Conservation (phyloP, 2,888 invertebrate genomes). For the Limnephilus auricula region DNA sequence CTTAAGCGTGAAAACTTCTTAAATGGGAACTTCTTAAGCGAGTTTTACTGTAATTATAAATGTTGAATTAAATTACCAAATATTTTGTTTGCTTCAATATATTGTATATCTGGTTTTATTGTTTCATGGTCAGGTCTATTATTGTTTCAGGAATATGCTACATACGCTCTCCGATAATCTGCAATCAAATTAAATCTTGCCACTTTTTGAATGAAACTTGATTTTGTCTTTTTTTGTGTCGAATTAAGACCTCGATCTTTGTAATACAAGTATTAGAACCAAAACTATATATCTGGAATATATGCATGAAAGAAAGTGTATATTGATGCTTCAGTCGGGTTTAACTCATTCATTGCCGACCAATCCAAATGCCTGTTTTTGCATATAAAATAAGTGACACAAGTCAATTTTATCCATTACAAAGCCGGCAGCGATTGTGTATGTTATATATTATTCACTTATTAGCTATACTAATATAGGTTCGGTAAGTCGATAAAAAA, state of each 20-base stretch:
- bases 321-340: neutral
- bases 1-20: too few species aligned
- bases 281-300: neutral
- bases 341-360: too few species aligned
- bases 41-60: neutral
- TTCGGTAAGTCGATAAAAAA: too few species aligned
- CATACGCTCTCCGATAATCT: neutral
- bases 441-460: too few species aligned
- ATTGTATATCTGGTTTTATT: neutral
- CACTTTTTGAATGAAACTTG: neutral
- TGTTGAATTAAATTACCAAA: conserved; percentile 26
- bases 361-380: too few species aligned
- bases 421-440: too few species aligned
- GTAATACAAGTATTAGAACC: neutral
- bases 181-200: neutral
- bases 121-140: neutral
- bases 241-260: neutral
- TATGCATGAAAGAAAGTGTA: neutral
- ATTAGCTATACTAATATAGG: too few species aligned
- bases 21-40: too few species aligned
- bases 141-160: neutral
- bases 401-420: too few species aligned
- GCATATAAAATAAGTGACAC: too few species aligned
- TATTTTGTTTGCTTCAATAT: neutral
- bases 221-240: neutral